phyloP scores from a whole-genome alignment of 2,888 invertebrate species.

The Cephalotes varians region DNA sequence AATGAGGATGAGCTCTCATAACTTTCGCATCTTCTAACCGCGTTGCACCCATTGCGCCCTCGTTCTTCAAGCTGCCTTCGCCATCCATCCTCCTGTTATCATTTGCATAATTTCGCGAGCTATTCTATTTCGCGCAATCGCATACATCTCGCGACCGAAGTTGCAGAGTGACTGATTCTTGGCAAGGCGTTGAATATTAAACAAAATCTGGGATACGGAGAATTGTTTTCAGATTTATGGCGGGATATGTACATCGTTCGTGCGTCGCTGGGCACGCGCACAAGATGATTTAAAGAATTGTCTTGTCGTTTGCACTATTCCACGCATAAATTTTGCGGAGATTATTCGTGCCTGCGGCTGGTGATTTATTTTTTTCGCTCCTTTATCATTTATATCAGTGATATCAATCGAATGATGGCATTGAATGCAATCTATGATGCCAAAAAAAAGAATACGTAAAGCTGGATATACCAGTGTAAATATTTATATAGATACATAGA shows the following conservation, averaged over 20 bases:
- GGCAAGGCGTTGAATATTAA: constrained; percentile 32
- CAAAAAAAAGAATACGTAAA: background rate
- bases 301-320: constrained; percentile 46
- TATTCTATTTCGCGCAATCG: constrained; percentile 43
- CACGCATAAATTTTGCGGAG: constrained; percentile 38
- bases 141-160: constrained; percentile 14
- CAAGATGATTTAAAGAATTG: constrained; percentile 49
- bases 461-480: too few relatives aligned
- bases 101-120: constrained; percentile 63
- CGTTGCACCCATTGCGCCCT: constrained; percentile 25
- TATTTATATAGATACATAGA: constrained; percentile 2
- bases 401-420: constrained; percentile 11
- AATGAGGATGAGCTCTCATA: constrained; percentile 63
- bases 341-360: constrained; percentile 26
- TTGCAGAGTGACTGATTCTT: constrained; percentile 16
- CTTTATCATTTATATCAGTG: constrained; percentile 8
- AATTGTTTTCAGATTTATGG: constrained; percentile 62
- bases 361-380: constrained; percentile 30
- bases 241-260: background rate
- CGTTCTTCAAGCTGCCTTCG: constrained; percentile 10
- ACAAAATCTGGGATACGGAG: constrained; percentile 44
- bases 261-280: background rate
- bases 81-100: constrained; percentile 50
- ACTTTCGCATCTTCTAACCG: constrained; percentile 66
- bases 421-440: constrained; percentile 8